These are phyloP conservation scores for Arrhopalites spinosus DNA, from an alignment of 2,888 invertebrate species.

Conservation along the genomic window DNA sequence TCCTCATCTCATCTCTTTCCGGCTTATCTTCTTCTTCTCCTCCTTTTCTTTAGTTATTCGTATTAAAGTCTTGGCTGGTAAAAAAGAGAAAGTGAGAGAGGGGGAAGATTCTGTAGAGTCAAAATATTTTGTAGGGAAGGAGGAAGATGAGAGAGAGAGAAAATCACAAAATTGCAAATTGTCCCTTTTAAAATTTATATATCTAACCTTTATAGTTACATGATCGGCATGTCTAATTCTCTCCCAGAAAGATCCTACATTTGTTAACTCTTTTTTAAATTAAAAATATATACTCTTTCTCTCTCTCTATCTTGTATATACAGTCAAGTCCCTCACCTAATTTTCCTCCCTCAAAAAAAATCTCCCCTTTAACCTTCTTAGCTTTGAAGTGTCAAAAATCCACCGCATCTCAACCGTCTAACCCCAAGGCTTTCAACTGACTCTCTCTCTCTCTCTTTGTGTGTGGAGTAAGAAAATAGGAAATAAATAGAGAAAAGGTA, in stretches of 20 bases:
- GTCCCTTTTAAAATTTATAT: neutral
- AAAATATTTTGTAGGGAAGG: neutral
- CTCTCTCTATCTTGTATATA: no score
- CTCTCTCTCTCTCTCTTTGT: no score
- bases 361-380: no score
- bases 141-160: neutral
- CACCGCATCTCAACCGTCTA: no score
- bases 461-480: no score
- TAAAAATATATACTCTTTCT: no score
- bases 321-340: no score
- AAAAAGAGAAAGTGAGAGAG: slow-evolving; percentile 1
- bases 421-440: no score
- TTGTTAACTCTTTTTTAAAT: neutral
- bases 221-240: neutral
- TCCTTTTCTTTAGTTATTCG: neutral
- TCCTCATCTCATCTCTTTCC: slow-evolving; percentile 20
- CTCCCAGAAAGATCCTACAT: neutral
- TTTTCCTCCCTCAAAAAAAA: no score
- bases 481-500: no score
- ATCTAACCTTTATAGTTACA: neutral
- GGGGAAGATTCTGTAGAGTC: neutral
- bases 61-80: neutral
- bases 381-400: no score
- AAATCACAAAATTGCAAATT: slow-evolving; percentile 9
- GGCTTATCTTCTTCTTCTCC: slow-evolving; percentile 11